Evolutionary conservation across 2,113 vertebrate species (phyloP).

Genomic region (Chloroceryle aenea): DNA sequence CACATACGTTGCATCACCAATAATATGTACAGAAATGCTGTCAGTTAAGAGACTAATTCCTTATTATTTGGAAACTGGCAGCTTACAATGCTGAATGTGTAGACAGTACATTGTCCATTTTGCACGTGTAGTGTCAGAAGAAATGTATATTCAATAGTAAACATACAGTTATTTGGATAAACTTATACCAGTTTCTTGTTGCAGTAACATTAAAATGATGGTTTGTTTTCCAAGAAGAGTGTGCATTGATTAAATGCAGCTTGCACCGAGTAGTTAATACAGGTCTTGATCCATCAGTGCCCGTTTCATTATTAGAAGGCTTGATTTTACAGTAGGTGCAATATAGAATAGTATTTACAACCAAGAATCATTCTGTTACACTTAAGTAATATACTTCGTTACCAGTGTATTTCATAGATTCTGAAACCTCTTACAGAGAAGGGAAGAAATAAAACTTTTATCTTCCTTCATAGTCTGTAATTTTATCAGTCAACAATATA

Average conservation of each 20-base stretch:
- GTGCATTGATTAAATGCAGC: background rate
- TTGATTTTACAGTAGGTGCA: background rate
- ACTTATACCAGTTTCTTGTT: background rate
- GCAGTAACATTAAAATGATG: background rate
- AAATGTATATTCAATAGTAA: background rate
- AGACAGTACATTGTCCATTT: background rate
- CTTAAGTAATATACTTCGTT: background rate
- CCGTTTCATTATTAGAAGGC: background rate
- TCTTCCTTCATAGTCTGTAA: background rate
- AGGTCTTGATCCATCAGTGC: background rate
- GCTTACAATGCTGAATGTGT: background rate
- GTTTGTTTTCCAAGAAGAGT: background rate
- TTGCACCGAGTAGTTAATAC: background rate
- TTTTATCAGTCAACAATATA: background rate
- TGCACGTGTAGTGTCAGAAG: background rate
- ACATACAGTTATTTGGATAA: background rate
- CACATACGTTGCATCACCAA: background rate
- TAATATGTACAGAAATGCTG: background rate
- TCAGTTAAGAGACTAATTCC: background rate
- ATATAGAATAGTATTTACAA: background rate
- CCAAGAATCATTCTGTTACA: background rate
- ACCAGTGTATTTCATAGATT: background rate
- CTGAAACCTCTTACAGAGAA: background rate
- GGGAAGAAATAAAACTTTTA: background rate
- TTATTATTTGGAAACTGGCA: background rate